Conservation (phyloP, 2,888 invertebrate species). For the Ochropacha duplaris region DNA sequence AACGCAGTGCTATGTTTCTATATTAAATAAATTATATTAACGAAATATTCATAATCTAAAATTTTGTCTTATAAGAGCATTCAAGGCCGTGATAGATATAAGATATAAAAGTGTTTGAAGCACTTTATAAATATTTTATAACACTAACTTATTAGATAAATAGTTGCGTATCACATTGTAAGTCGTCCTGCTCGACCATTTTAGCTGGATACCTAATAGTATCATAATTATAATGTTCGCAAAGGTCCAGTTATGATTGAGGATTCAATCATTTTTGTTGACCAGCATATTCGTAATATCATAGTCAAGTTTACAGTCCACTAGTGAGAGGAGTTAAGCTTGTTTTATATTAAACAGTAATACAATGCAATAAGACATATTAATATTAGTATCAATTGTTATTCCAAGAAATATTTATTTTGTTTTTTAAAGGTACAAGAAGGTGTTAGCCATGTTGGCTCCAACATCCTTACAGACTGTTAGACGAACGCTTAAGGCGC, state of each 20-base stretch:
- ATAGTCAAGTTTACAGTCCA: conserved; percentile 52
- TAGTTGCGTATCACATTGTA: conserved; percentile 48
- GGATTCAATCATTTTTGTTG: conserved; percentile 34
- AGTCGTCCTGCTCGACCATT: conserved; percentile 9
- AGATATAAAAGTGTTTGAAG: conserved; percentile 62
- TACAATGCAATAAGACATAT: conserved; percentile 8
- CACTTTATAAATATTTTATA: conserved; percentile 58
- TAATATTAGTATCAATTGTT: no score
- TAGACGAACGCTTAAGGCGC: no score
- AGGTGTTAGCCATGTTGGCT: no score
- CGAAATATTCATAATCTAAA: background rate
- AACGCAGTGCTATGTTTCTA: conserved; percentile 28
- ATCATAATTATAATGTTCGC: background rate
- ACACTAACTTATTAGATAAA: conserved; percentile 45
- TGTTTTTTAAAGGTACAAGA: no score
- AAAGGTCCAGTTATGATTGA: conserved; percentile 12
- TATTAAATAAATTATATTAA: conserved; percentile 6
- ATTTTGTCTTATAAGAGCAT: conserved; percentile 52
- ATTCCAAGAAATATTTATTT: no score
- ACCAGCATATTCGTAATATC: conserved; percentile 41
- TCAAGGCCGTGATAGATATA: conserved; percentile 74
- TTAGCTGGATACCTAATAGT: conserved; percentile 8
- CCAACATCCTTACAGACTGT: no score
- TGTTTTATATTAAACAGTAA: conserved; percentile 26
- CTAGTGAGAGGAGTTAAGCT: conserved; percentile 41